Percentiles rank a stretch among this genome's conserved stretches.
Conservation (phyloP, 2,113 vertebrate genomes). For the Hippocampus guttulatus region DNA sequence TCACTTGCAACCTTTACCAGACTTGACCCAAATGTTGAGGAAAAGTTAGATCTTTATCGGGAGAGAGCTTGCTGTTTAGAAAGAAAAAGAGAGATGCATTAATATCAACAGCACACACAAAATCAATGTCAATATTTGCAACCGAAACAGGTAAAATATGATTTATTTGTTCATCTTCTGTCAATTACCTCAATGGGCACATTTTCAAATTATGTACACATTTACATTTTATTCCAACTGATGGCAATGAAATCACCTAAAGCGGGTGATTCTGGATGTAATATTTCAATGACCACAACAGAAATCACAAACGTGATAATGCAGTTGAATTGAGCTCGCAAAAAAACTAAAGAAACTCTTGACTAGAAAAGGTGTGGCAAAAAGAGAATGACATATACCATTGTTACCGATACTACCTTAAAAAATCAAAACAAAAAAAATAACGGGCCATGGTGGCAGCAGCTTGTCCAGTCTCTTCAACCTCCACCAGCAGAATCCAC, state of each 20-base stretch:
- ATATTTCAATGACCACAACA: not conserved
- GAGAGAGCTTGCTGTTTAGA: conserved; percentile 76
- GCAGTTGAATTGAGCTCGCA: conserved; percentile 12
- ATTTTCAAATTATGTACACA: conserved; percentile 54
- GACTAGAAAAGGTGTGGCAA: conserved; percentile 45
- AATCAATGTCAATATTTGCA: conserved; percentile 49
- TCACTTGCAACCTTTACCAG: conserved; percentile 64
- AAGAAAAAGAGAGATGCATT: conserved; percentile 75
- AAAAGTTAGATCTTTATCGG: conserved; percentile 64
- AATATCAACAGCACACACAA: conserved; percentile 63
- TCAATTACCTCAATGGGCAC: conserved; percentile 57
- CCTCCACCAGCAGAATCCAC: conserved; percentile 96
- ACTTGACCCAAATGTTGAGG: conserved; percentile 71
- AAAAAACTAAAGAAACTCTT: conserved; percentile 15
- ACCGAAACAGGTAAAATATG: conserved; percentile 61
- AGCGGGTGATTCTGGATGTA: not conserved
- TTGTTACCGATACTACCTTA: conserved; percentile 96
- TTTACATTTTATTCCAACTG: conserved; percentile 41
- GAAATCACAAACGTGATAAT: not conserved
- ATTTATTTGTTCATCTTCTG: conserved; percentile 68
- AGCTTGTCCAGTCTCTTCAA: conserved; percentile 96
- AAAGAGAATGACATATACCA: conserved; percentile 71
- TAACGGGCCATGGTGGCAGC: conserved; percentile 93
- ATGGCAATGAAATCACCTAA: conserved; percentile 11
- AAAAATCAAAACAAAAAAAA: conserved; percentile 66